Percentiles rank a stretch among this genome's conserved stretches.
Conservation (phyloP, 2,888 invertebrate genomes). For the Eristalinus aeneus region DNA sequence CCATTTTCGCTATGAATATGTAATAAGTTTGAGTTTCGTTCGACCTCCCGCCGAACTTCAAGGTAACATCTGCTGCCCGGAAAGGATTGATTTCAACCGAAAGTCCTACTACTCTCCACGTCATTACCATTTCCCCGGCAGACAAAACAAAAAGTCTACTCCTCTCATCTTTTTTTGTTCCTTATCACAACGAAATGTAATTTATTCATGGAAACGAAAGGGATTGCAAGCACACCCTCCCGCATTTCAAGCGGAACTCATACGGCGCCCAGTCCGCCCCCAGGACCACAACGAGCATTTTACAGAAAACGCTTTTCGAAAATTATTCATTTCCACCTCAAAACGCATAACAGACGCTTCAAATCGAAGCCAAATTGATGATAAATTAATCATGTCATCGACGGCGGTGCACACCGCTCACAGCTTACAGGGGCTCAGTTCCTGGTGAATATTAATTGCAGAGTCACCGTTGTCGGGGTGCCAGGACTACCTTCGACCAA, state of each 20-base stretch:
- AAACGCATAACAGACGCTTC: slow-evolving; percentile 39
- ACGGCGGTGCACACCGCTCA: slow-evolving; percentile 3
- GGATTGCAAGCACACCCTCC: slow-evolving; percentile 8
- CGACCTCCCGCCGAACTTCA: not conserved
- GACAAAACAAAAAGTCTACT: not conserved
- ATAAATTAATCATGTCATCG: slow-evolving; percentile 66
- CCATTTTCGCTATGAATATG: slow-evolving; percentile 56
- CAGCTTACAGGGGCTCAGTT: not conserved
- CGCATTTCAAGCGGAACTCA: slow-evolving; percentile 8
- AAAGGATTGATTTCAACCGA: slow-evolving; percentile 52
- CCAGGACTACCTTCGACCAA: slow-evolving; percentile 18
- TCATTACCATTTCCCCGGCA: slow-evolving; percentile 21
- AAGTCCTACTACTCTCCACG: slow-evolving; percentile 8
- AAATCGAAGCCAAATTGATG: slow-evolving; percentile 52
- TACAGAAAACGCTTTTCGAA: not conserved
- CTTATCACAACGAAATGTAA: slow-evolving; percentile 32
- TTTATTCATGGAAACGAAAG: slow-evolving; percentile 64
- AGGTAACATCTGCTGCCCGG: slow-evolving; percentile 59
- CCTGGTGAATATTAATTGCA: slow-evolving; percentile 52
- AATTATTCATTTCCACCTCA: slow-evolving; percentile 64
- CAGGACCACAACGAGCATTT: not conserved
- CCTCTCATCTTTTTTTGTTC: slow-evolving; percentile 6
- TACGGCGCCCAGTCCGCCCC: not conserved
- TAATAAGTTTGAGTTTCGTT: slow-evolving; percentile 50
- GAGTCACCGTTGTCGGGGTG: slow-evolving; percentile 38